phyloP scores from a whole-genome alignment of 1,140 invertebrate species.

The Micrasema longulum region DNA sequence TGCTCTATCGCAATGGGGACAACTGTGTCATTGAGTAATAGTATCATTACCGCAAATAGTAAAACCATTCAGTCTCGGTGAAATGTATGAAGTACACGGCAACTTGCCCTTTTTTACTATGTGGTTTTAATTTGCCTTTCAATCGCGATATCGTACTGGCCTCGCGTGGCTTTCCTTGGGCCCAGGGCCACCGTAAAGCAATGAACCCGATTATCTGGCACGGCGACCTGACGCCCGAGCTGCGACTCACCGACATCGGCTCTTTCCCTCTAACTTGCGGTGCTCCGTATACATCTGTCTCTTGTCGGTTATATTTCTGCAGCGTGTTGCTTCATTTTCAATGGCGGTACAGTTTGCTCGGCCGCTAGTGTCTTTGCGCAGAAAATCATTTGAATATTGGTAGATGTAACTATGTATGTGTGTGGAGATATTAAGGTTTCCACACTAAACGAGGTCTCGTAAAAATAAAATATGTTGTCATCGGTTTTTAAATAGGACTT shows the following conservation, averaged over 20 bases:
- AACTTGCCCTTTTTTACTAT: constrained; percentile 3
- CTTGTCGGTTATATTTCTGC: constrained; percentile 1
- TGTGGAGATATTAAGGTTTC: constrained; percentile 33
- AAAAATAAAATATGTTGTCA: constrained; percentile 33
- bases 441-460: constrained; percentile 32
- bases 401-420: neutral
- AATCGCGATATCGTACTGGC: constrained; percentile 4
- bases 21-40: neutral
- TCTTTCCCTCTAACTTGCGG: constrained; percentile 33
- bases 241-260: constrained; percentile 56
- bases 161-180: constrained; percentile 42
- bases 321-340: constrained; percentile 37
- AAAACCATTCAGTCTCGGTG: neutral
- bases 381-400: constrained; percentile 40
- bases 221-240: constrained; percentile 40
- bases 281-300: constrained; percentile 20
- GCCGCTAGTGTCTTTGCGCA: constrained; percentile 32
- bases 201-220: constrained; percentile 52
- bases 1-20: constrained; percentile 1
- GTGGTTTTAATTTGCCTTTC: constrained; percentile 30
- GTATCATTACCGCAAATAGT: neutral
- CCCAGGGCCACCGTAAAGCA: constrained; percentile 46
- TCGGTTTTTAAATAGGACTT: constrained; percentile 8
- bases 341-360: constrained; percentile 49
- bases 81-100: neutral